Conservation (phyloP, 2,113 vertebrate genomes). For the Barnardius zonarius region DNA sequence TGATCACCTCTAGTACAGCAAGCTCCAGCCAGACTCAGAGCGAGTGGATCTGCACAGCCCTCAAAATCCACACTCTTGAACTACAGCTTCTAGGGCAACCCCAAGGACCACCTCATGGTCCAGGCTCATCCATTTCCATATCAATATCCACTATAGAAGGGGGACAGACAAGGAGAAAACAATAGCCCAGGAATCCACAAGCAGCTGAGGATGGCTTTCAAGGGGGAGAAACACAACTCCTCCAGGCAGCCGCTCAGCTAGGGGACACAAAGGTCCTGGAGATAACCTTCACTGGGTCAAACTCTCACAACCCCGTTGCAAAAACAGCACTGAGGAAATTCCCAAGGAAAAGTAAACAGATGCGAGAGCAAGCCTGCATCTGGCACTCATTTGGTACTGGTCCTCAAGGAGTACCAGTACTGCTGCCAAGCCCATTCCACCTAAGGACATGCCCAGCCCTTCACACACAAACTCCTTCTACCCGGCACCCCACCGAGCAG, state of each 20-base stretch:
- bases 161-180: not conserved
- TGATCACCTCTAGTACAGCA: not conserved
- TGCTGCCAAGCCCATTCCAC: not conserved
- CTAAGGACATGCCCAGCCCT: not conserved
- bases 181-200: not conserved
- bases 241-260: not conserved
- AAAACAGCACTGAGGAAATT: conserved; percentile 9
- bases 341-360: conserved; percentile 11
- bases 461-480: not conserved
- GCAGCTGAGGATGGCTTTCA: not conserved
- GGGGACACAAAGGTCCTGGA: conserved; percentile 4
- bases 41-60: not conserved
- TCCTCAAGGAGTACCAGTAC: not conserved
- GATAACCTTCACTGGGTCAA: not conserved
- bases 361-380: not conserved
- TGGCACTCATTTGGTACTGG: too few relatives aligned
- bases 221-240: not conserved
- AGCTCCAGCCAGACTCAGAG: not conserved
- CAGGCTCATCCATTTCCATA: rapidly evolving
- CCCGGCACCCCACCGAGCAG: not conserved
- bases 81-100: not conserved
- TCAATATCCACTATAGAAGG: not conserved
- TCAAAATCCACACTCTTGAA: not conserved
- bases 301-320: not conserved
- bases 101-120: not conserved